Percentiles rank a stretch among this genome's conserved stretches.
Conservation (phyloP, 1,140 invertebrate species). For the Leptonema lineaticorne region DNA sequence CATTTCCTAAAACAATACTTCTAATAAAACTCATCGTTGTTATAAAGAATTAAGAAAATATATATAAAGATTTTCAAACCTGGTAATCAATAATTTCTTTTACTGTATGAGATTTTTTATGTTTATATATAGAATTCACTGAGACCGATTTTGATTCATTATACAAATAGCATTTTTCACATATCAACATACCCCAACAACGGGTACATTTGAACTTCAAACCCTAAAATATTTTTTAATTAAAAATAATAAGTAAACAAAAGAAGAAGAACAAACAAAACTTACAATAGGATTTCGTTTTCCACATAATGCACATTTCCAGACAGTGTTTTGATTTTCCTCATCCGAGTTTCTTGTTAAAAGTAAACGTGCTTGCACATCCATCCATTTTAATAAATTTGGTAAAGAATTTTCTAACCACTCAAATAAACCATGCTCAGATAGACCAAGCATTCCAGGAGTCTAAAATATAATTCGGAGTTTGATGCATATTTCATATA, state of each 20-base stretch:
- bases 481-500: neutral
- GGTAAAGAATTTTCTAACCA: slow-evolving; percentile 31
- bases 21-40: too few relatives aligned
- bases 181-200: slow-evolving; percentile 50
- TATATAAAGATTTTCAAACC: too few relatives aligned
- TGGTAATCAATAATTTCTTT: slow-evolving; percentile 52
- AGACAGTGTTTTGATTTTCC: neutral
- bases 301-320: slow-evolving; percentile 37
- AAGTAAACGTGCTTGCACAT: slow-evolving; percentile 25
- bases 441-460: slow-evolving; percentile 39
- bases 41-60: too few relatives aligned
- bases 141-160: slow-evolving; percentile 46
- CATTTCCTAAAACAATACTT: slow-evolving; percentile 33
- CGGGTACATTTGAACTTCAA: slow-evolving; percentile 54
- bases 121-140: slow-evolving; percentile 41
- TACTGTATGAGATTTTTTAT: slow-evolving; percentile 54
- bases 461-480: slow-evolving; percentile 24
- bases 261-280: slow-evolving; percentile 11
- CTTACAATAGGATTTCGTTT: slow-evolving; percentile 32
- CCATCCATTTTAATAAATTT: slow-evolving; percentile 30
- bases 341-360: neutral
- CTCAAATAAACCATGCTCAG: slow-evolving; percentile 35
- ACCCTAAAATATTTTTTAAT: slow-evolving; percentile 46
- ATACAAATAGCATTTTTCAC: slow-evolving; percentile 55
- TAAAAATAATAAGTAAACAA: neutral